Percentiles rank a stretch among this genome's conserved stretches.
Evolutionary conservation across 2,113 vertebrate species (phyloP).

Genomic region (Tretioscincus oriximinensis): DNA sequence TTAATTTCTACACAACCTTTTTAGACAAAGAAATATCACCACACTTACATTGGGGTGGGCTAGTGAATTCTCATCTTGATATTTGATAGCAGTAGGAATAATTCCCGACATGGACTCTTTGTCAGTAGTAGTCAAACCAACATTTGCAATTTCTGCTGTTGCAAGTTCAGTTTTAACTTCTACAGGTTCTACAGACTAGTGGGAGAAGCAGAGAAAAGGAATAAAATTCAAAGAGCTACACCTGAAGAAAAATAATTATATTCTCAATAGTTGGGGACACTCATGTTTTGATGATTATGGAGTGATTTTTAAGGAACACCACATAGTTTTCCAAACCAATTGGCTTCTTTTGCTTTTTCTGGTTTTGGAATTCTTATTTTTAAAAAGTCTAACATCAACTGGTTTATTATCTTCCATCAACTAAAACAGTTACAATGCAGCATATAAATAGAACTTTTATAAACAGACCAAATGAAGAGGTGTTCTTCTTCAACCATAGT

Average conservation of each 20-base stretch:
- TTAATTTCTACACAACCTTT: not conserved
- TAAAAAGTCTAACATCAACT: too few relatives aligned
- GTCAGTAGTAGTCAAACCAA: conserved; percentile 53
- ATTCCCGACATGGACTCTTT: conserved; percentile 69
- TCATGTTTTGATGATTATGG: not conserved
- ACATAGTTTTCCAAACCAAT: not conserved
- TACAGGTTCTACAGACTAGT: conserved; percentile 63
- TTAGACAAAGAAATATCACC: not conserved
- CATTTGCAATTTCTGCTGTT: conserved; percentile 47
- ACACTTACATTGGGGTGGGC: conserved; percentile 90
- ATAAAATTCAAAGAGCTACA: not conserved
- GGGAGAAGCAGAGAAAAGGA: not conserved
- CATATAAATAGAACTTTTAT: too few relatives aligned
- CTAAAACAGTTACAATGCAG: too few relatives aligned
- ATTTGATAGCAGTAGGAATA: conserved; percentile 88
- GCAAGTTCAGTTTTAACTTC: conserved; percentile 61
- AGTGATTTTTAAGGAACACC: not conserved
- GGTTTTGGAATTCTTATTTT: not conserved
- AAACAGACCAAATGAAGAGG: too few relatives aligned
- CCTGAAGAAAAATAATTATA: not conserved
- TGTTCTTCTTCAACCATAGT: too few relatives aligned
- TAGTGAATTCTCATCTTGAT: conserved; percentile 87
- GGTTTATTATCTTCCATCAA: too few relatives aligned
- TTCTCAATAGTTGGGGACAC: not conserved
- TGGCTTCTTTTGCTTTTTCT: not conserved